Conservation (phyloP, 2,797 vertebrate genomes). For the Gymnodraco acuticeps region DNA sequence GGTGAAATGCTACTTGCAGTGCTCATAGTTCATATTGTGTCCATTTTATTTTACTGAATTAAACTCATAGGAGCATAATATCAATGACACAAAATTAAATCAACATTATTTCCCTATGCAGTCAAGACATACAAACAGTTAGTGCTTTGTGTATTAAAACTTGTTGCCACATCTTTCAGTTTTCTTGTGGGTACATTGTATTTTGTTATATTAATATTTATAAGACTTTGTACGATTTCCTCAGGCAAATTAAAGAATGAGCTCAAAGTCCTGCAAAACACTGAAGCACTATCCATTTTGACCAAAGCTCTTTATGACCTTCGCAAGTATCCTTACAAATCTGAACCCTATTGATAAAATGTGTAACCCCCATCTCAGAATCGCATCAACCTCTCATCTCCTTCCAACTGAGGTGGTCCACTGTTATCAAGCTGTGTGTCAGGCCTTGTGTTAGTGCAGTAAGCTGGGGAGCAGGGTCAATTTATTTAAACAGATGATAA, state of each 20-base stretch:
- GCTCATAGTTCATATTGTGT: neutral
- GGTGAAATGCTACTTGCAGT: slow-evolving; percentile 1
- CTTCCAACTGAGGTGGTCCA: slow-evolving; percentile 28
- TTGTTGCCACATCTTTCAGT: neutral
- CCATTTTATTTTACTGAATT: neutral
- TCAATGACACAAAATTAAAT: slow-evolving; percentile 12
- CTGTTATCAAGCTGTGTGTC: slow-evolving; percentile 38
- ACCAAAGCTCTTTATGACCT: neutral
- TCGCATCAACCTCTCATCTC: neutral
- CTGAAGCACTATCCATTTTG: neutral
- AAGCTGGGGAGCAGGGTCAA: slow-evolving; percentile 38
- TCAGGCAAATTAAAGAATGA: neutral
- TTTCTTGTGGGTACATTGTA: neutral
- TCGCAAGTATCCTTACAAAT: slow-evolving; percentile 18
- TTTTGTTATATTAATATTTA: slow-evolving; percentile 14
- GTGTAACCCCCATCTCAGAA: slow-evolving; percentile 9
- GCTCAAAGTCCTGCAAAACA: slow-evolving; percentile 14
- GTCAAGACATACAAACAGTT: slow-evolving; percentile 4
- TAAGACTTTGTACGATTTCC: slow-evolving; percentile 22
- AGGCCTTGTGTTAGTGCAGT: slow-evolving; percentile 61
- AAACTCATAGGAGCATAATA: slow-evolving; percentile 15
- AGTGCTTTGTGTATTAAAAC: slow-evolving; percentile 34
- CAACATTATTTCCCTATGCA: slow-evolving; percentile 6
- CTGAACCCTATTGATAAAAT: slow-evolving; percentile 40
- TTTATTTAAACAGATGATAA: slow-evolving; percentile 47